Evolutionary conservation across 2,888 invertebrate species (phyloP).

Genomic region (Podotricha telesiphe): DNA sequence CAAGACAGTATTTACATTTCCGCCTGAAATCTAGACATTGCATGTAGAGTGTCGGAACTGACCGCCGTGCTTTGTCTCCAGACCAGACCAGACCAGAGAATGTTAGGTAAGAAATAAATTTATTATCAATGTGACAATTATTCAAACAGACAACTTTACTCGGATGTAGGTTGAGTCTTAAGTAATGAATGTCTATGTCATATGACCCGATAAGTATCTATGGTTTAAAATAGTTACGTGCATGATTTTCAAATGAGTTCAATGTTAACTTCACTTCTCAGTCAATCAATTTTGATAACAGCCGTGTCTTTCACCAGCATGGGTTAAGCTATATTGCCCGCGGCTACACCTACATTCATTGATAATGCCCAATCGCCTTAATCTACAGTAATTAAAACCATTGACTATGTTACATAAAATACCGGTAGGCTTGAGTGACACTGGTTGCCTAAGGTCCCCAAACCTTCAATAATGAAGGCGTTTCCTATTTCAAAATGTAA

Average conservation of each 20-base stretch:
- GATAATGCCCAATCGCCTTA: not conserved
- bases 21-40: too few relatives aligned
- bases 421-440: slow-evolving; percentile 5
- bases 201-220: slow-evolving; percentile 8
- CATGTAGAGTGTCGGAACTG: too few relatives aligned
- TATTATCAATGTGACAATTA: not conserved
- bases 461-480: not conserved
- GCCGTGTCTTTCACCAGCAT: slow-evolving; percentile 10
- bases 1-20: too few relatives aligned
- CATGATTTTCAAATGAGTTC: slow-evolving; percentile 15
- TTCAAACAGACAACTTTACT: not conserved
- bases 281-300: slow-evolving; percentile 15
- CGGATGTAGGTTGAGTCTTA: not conserved
- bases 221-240: slow-evolving; percentile 1
- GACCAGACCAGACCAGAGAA: too few relatives aligned
- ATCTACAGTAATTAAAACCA: not conserved
- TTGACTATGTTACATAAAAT: slow-evolving; percentile 16
- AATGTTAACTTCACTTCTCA: slow-evolving; percentile 16
- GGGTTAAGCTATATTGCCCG: slow-evolving; percentile 8
- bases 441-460: not conserved
- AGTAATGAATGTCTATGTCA: not conserved
- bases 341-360: slow-evolving; percentile 15
- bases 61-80: too few relatives aligned
- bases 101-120: not conserved
- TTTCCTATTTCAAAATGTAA: slow-evolving; percentile 10